These are phyloP conservation scores for Rhadina sibilatrix DNA, from an alignment of 2,113 vertebrate genomes.

Conservation along the genomic window DNA sequence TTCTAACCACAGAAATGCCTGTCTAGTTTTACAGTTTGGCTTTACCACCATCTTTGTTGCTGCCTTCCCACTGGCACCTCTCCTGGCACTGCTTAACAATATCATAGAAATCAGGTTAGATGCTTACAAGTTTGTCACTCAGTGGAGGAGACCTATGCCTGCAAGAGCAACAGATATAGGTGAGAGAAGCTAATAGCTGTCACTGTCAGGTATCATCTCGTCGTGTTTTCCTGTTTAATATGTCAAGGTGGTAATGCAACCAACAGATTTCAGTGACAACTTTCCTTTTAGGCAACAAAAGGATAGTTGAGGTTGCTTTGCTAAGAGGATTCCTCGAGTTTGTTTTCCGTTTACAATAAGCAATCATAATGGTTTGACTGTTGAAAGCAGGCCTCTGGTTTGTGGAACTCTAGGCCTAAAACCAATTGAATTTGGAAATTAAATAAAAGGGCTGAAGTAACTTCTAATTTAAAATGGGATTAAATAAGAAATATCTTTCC, in stretches of 20 bases:
- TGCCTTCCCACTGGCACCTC: slow-evolving; percentile 94
- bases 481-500: background rate
- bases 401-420: background rate
- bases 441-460: background rate
- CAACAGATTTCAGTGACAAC: background rate
- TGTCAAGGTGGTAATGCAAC: background rate
- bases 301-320: background rate
- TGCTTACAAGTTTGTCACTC: slow-evolving; percentile 98
- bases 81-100: slow-evolving; percentile 95
- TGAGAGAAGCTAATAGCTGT: slow-evolving; percentile 52
- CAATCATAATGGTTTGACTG: background rate
- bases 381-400: background rate
- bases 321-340: background rate
- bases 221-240: background rate
- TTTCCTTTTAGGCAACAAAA: background rate
- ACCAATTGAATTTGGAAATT: background rate
- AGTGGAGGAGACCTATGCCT: slow-evolving; percentile 96
- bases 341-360: background rate
- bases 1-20: background rate
- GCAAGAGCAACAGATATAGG: slow-evolving; percentile 97
- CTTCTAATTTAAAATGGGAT: background rate
- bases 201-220: background rate
- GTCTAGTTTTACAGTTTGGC: slow-evolving; percentile 94
- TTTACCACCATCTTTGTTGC: slow-evolving; percentile 99
- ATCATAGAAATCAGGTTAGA: slow-evolving; percentile 97